phyloP scores from a whole-genome alignment of 1,140 invertebrate genomes.

The Chrysoperla carnea region DNA sequence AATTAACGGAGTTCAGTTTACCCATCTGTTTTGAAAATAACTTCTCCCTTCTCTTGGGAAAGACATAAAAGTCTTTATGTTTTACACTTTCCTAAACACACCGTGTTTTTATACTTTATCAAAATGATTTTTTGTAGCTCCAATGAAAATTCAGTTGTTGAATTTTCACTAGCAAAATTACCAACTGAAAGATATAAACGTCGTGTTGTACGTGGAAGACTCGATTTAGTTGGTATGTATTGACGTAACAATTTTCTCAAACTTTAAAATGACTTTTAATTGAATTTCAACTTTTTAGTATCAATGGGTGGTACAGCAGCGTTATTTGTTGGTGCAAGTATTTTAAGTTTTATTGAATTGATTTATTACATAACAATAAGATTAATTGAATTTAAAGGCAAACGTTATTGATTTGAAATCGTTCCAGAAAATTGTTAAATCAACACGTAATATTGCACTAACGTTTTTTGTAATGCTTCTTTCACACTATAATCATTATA shows the following conservation, averaged over 20 bases:
- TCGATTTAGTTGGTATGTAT: conserved; percentile 26
- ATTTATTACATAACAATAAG: conserved; percentile 23
- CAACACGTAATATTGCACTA: too few species aligned
- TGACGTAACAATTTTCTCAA: not conserved
- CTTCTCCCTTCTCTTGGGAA: too few species aligned
- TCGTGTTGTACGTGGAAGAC: conserved; percentile 27
- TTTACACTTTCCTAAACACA: too few species aligned
- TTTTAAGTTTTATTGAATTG: conserved; percentile 29
- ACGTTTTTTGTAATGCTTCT: too few species aligned
- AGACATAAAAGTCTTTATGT: too few species aligned
- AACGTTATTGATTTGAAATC: too few species aligned
- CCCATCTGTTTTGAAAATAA: too few species aligned
- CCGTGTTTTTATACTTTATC: not conserved
- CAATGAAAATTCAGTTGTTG: conserved; percentile 16
- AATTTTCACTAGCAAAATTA: conserved; percentile 20
- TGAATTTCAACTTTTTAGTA: conserved; percentile 14
- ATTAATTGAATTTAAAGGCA: not conserved
- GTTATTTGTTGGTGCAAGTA: conserved; percentile 29
- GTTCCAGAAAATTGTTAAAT: too few species aligned
- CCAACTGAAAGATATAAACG: conserved; percentile 28
- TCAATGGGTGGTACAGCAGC: conserved; percentile 29
- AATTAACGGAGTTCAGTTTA: too few species aligned
- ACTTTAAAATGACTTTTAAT: not conserved
- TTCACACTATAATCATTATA: too few species aligned
- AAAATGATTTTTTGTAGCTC: conserved; percentile 7